Evolutionary conservation across 2,888 invertebrate genomes (phyloP).

Genomic region (Azorinus chamasolen): DNA sequence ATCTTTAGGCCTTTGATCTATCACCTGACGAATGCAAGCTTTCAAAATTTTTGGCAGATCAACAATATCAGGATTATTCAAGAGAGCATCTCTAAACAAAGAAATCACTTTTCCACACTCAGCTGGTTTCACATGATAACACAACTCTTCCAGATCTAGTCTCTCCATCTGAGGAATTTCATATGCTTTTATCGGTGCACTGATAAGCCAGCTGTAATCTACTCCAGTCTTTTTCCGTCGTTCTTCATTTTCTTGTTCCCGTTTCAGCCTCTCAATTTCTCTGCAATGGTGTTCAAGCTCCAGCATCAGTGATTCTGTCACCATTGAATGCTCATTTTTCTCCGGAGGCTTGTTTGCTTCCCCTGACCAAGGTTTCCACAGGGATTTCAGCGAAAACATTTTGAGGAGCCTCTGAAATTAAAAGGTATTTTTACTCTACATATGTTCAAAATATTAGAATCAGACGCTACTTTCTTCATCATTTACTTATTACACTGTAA

Average conservation of each 20-base stretch:
- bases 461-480: too few species aligned
- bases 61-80: slow-evolving; percentile 71
- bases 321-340: slow-evolving; percentile 70
- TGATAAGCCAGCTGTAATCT: slow-evolving; percentile 85
- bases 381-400: slow-evolving; percentile 69
- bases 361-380: slow-evolving; percentile 71
- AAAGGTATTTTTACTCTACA: too few species aligned
- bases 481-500: too few species aligned
- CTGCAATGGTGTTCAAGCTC: slow-evolving; percentile 80
- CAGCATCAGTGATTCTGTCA: slow-evolving; percentile 77
- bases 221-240: slow-evolving; percentile 75
- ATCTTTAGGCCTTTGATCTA: slow-evolving; percentile 81
- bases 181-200: slow-evolving; percentile 72
- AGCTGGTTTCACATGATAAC: slow-evolving; percentile 79
- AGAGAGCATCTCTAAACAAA: slow-evolving; percentile 78
- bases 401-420: too few species aligned
- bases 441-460: too few species aligned
- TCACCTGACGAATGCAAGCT: slow-evolving; percentile 75
- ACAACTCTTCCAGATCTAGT: slow-evolving; percentile 83
- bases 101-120: slow-evolving; percentile 82
- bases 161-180: slow-evolving; percentile 83
- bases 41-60: slow-evolving; percentile 80
- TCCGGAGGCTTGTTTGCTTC: slow-evolving; percentile 67
- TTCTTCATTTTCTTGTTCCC: slow-evolving; percentile 74
- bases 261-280: slow-evolving; percentile 72